These are phyloP conservation scores for Apodemus agrarius DNA, from an alignment of 2,797 vertebrate species.

Conservation along the genomic window DNA sequence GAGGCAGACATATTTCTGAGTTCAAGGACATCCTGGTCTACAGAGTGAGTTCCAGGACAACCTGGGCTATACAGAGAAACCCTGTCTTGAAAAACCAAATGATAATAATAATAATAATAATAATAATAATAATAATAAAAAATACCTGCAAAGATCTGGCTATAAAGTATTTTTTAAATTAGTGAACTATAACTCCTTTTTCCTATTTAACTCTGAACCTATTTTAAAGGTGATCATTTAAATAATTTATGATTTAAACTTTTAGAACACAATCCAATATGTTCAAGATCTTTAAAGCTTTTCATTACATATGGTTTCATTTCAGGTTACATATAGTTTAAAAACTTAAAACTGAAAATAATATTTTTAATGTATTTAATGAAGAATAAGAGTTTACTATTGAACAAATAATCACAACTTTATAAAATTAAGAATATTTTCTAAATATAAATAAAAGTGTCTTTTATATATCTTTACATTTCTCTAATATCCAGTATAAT, in stretches of 20 bases:
- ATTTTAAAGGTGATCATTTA: not conserved
- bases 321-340: not conserved
- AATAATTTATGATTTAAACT: not conserved
- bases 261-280: not conserved
- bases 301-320: not conserved
- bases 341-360: not conserved
- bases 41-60: no score
- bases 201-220: not conserved
- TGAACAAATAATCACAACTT: not conserved
- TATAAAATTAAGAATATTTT: not conserved
- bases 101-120: no score
- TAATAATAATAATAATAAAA: no score
- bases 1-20: no score
- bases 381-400: not conserved
- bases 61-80: no score
- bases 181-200: not conserved
- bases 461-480: not conserved
- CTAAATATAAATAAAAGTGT: not conserved
- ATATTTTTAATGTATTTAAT: not conserved
- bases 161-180: no score
- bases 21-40: no score
- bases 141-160: no score
- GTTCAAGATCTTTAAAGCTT: not conserved
- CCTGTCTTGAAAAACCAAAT: no score
- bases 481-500: not conserved